Conservation (phyloP, 2,888 invertebrate genomes). For the Folsomia candida region DNA sequence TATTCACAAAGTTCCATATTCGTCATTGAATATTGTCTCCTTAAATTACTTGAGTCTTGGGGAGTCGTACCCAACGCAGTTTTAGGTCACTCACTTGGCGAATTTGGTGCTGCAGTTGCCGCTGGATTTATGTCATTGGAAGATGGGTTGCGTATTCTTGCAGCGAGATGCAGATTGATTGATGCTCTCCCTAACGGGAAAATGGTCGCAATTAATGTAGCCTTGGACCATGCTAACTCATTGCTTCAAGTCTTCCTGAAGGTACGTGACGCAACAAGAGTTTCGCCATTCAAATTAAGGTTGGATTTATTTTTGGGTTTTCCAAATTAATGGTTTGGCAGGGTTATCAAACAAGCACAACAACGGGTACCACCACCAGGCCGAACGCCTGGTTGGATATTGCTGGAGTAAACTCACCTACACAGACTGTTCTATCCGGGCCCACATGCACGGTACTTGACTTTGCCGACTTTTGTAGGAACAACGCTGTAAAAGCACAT, state of each 20-base stretch:
- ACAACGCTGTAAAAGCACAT: slow-evolving; percentile 21
- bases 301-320: too few relatives aligned
- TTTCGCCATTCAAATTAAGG: too few relatives aligned
- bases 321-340: too few relatives aligned
- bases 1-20: slow-evolving; percentile 32
- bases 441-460: slow-evolving; percentile 14
- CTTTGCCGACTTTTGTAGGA: slow-evolving; percentile 20
- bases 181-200: slow-evolving; percentile 29
- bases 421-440: slow-evolving; percentile 36
- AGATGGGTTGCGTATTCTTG: slow-evolving; percentile 28
- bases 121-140: slow-evolving; percentile 23
- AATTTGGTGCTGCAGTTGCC: slow-evolving; percentile 32
- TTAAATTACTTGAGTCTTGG: slow-evolving; percentile 31
- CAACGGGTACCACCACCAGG: too few relatives aligned
- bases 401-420: slow-evolving; percentile 35
- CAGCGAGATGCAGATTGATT: slow-evolving; percentile 31
- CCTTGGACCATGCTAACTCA: background rate
- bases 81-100: slow-evolving; percentile 36
- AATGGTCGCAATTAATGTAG: slow-evolving; percentile 34
- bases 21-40: slow-evolving; percentile 26
- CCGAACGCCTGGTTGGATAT: slow-evolving; percentile 39
- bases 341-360: too few relatives aligned
- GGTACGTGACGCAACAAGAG: too few relatives aligned
- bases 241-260: background rate
- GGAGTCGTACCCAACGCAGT: slow-evolving; percentile 30